Base-by-base conservation (phyloP, 92 coral and sea anemone genomes). In the Phymanthus crucifer region DNA sequence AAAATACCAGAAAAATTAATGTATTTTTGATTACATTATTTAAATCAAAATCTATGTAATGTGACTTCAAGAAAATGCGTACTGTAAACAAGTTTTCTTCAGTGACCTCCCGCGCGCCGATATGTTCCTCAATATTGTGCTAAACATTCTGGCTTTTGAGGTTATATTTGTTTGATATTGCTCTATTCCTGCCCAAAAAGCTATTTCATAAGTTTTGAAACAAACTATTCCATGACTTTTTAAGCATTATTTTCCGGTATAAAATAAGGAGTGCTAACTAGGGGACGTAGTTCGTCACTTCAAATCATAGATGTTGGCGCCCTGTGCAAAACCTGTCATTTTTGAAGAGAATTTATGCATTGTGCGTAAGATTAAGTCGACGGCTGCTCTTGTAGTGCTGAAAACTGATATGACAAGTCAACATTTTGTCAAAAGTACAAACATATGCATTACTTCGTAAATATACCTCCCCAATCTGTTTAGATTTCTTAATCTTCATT, bases 361-460 rank as follows among this genome's bases (percentile, higher is more conserved):
- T 48, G 67, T 50, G 26, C 40, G 78, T 74, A 40, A 40, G 78
- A 48, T 45, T 74, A 23, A 47, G 29, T 12, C 78, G 78, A 74
- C 78, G 57, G 68, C 54, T 19, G 43, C 67, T 50, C 78, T 74
- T 74, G 37, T 48, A 35, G 37, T 48, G 78, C 52, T 74, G 68
- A 74, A 74, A 74, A 74, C 16, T 29, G 78, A 74, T 64, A 74
- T 35, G 78, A 48, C 75, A 43, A 38, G 52, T 74, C 78, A 54
- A 12, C 65, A 38, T 27, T 48, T 29, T 48, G 66, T 48, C 66
- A 46, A 74, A 32, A 29, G 19, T 27, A 31, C 77, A 73, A 70
- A 70, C 77, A 73, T 21, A 45, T 45, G 56, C 64, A 40, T 73
- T 38, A 34, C 73, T 69, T 24, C 1, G 73, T 69, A 69, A 32